Base-by-base conservation (phyloP, 2,797 vertebrate genomes). In the Podarcis siculus region DNA sequence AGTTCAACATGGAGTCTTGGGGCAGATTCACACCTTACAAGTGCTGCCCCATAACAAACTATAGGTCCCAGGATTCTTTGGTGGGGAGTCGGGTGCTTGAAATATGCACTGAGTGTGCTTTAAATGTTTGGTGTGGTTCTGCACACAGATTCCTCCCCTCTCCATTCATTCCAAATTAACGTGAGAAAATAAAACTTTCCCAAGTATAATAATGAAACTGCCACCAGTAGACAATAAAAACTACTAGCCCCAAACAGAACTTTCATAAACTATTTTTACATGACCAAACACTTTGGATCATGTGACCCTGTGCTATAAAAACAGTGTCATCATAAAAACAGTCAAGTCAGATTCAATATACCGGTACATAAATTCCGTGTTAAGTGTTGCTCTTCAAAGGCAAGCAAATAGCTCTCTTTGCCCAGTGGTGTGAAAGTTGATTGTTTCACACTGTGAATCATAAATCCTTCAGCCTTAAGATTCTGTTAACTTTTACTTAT, bases 401-500 rank as follows among this genome's bases (percentile, higher is more conserved):
- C 86, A 80, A 94, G 90, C 94, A 94, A 89, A 91, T 69, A 69
- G 82, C 86, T 92, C 61, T 89, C 91, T 94, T 86, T 94, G 91
- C 86, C 85, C 83, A 19, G 35, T 87, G 25, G 89, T 93, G 91
- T 82, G 91, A 79, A 78, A 85, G 83, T 86, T 93, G 90, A 94
- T 90, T 85, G 71, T 86, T 95, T 93, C 92, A 92, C 79, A 83
- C 81, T 90, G 78, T 61, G 78, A 92, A 94, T 93, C 89, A 94
- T 94, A 92, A 94, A 95, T 91, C 94, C 90, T 88, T 93, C 88
- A 89, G 61, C 93, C 91, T 90, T 91, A 93, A 89, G 91, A 92
- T 86, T 78, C 89, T 94, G 92, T 95, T 95, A 96, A 95, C 77
- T 96, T 96, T 91, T 93, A 93, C 89, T 93, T 94, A 94, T 87